These are phyloP conservation scores for Barypeithes pellucidus DNA, from an alignment of 2,888 invertebrate species.

Conservation along the genomic window DNA sequence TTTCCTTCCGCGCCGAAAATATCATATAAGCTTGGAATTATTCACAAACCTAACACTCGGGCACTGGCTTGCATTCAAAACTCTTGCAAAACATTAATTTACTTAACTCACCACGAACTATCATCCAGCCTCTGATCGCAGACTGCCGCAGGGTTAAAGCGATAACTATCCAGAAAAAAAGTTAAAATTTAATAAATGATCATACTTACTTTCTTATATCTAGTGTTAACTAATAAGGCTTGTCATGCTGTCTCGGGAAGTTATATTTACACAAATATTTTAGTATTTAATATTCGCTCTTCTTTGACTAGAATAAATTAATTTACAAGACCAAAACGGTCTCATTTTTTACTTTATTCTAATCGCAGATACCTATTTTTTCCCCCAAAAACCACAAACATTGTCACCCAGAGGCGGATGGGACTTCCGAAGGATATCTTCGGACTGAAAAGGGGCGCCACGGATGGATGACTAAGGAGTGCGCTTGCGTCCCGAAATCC, in stretches of 20 bases:
- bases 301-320: too few species aligned
- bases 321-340: too few species aligned
- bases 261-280: neutral
- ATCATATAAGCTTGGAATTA: too few species aligned
- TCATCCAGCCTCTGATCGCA: slow-evolving; percentile 52
- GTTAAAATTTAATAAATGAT: slow-evolving; percentile 15
- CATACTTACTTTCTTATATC: slow-evolving; percentile 27
- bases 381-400: too few species aligned
- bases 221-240: neutral
- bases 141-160: slow-evolving; percentile 47
- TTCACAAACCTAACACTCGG: too few species aligned
- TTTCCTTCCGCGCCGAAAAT: too few species aligned
- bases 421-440: too few species aligned
- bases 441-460: too few species aligned
- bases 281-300: too few species aligned
- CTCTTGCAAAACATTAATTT: slow-evolving; percentile 38
- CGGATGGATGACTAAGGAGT: too few species aligned
- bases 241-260: neutral
- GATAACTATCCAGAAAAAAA: slow-evolving; percentile 53
- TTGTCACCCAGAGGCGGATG: too few species aligned
- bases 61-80: neutral
- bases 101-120: slow-evolving; percentile 52
- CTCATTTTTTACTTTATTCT: neutral
- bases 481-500: too few species aligned
- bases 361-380: neutral